Evolutionary conservation across 2,888 invertebrate species (phyloP).

Genomic region (Drosophila putrida): DNA sequence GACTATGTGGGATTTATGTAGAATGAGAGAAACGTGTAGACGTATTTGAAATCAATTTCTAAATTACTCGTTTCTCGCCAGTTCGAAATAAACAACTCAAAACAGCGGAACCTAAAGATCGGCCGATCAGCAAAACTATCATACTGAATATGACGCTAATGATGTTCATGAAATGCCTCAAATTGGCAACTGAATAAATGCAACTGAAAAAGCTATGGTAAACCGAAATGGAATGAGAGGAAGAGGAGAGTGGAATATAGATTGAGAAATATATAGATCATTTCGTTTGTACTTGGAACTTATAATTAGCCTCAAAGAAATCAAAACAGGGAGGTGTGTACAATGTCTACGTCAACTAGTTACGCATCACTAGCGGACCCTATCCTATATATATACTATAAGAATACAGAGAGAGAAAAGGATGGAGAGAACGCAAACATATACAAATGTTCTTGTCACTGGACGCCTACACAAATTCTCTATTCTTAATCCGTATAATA

Average conservation of each 20-base stretch:
- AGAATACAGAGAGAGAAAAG: not conserved
- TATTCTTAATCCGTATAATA: slow-evolving; percentile 48
- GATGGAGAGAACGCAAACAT: not conserved
- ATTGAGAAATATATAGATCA: slow-evolving; percentile 7
- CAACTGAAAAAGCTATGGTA: slow-evolving; percentile 16
- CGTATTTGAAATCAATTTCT: slow-evolving; percentile 39
- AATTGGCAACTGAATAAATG: slow-evolving; percentile 59
- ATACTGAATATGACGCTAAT: slow-evolving; percentile 67
- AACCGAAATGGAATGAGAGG: not conserved
- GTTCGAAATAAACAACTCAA: slow-evolving; percentile 37
- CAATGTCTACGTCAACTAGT: slow-evolving; percentile 42
- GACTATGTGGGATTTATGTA: slow-evolving; percentile 23
- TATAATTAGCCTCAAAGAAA: slow-evolving; percentile 57
- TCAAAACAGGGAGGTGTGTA: slow-evolving; percentile 47
- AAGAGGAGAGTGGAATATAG: not conserved
- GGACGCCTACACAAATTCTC: slow-evolving; percentile 42
- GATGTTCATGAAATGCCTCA: slow-evolving; percentile 62
- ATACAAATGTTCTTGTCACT: slow-evolving; percentile 15
- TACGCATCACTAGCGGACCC: slow-evolving; percentile 32
- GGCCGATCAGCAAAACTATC: slow-evolving; percentile 38
- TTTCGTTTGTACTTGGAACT: slow-evolving; percentile 38
- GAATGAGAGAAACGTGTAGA: slow-evolving; percentile 32
- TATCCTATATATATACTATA: slow-evolving; percentile 3
- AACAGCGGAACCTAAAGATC: slow-evolving; percentile 32
- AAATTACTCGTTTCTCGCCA: slow-evolving; percentile 38